A percentile compares a stretch with the other conserved stretches of the same genome.
Evolutionary conservation across 2,113 vertebrate genomes (phyloP).

Genomic region (Aythya baeri): DNA sequence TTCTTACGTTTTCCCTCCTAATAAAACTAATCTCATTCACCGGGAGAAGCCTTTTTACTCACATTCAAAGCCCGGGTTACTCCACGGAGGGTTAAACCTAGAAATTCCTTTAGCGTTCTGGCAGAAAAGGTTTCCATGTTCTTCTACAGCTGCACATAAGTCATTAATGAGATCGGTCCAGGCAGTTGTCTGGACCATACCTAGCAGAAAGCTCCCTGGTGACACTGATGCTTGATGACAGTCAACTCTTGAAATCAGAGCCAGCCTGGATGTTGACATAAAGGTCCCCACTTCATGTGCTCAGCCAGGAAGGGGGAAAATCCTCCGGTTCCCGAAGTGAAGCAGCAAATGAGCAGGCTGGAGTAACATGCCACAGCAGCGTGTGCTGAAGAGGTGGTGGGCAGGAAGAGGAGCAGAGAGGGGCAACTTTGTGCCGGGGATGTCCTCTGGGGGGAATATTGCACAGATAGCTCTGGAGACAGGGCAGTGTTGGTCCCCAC

Average conservation of each 20-base stretch:
- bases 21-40: slow-evolving; percentile 24
- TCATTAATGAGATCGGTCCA: neutral
- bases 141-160: slow-evolving; percentile 47
- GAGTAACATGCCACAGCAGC: neutral
- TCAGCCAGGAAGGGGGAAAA: slow-evolving; percentile 2
- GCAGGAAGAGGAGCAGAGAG: neutral
- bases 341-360: neutral
- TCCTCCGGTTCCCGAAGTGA: neutral
- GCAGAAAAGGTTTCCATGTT: slow-evolving; percentile 48
- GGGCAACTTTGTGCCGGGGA: neutral
- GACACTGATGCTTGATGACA: slow-evolving; percentile 57
- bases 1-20: neutral
- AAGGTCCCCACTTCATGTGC: neutral
- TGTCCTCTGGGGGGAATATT: neutral
- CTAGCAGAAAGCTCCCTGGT: slow-evolving; percentile 38
- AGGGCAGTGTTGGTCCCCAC: neutral
- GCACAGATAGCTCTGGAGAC: neutral
- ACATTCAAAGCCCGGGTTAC: neutral
- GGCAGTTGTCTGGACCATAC: slow-evolving; percentile 35
- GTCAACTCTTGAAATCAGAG: slow-evolving; percentile 48
- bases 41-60: neutral
- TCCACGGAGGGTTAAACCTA: slow-evolving; percentile 35
- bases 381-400: neutral
- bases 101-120: slow-evolving; percentile 40
- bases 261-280: slow-evolving; percentile 45